Percentiles rank a stretch among this genome's conserved stretches.
phyloP scores from a whole-genome alignment of 2,888 invertebrate genomes.

The Boloria euphrosyne region DNA sequence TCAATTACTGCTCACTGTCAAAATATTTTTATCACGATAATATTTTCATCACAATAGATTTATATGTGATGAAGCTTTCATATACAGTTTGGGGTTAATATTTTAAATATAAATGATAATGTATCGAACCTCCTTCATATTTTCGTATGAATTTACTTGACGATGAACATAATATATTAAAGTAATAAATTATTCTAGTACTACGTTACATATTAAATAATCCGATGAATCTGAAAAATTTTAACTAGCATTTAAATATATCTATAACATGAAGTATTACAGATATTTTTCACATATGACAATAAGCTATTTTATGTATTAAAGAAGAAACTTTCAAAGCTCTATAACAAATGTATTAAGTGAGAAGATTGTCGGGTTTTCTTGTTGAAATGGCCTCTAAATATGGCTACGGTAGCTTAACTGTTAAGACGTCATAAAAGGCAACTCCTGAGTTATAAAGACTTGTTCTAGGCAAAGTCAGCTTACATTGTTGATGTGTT shows the following conservation, averaged over 20 bases:
- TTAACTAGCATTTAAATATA: too few relatives aligned
- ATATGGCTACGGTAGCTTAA: constrained; percentile 19
- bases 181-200: too few relatives aligned
- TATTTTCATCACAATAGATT: constrained; percentile 6
- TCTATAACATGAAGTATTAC: too few relatives aligned
- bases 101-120: constrained; percentile 12
- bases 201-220: too few relatives aligned
- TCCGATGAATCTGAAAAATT: too few relatives aligned
- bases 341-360: constrained; percentile 8
- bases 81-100: neutral
- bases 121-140: constrained; percentile 2
- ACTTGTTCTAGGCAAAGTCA: constrained; percentile 55
- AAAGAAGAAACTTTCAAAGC: neutral
- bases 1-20: constrained; percentile 10
- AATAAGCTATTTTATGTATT: too few relatives aligned
- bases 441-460: constrained; percentile 55
- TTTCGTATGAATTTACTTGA: too few relatives aligned
- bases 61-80: constrained; percentile 9
- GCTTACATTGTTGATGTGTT: constrained; percentile 52
- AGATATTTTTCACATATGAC: too few relatives aligned
- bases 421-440: constrained; percentile 57
- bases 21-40: constrained; percentile 2
- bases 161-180: too few relatives aligned
- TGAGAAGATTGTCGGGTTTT: constrained; percentile 5
- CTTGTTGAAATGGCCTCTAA: constrained; percentile 15